These are phyloP conservation scores for Ramphastos sulfuratus DNA, from an alignment of 2,113 vertebrate species.

Conservation along the genomic window DNA sequence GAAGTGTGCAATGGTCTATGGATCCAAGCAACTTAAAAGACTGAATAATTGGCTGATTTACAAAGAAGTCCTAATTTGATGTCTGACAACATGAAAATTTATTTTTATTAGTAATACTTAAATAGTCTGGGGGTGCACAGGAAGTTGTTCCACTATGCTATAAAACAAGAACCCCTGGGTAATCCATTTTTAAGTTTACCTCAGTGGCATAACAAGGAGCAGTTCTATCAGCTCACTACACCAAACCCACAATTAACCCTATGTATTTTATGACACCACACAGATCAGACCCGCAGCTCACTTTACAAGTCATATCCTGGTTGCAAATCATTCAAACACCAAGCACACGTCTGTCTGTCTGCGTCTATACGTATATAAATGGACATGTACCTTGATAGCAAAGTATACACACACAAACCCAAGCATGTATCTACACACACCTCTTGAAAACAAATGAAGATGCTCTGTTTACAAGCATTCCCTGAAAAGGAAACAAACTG, in stretches of 20 bases:
- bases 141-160: not conserved
- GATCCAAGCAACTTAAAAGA: not conserved
- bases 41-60: not conserved
- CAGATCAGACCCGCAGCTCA: not conserved
- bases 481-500: not conserved
- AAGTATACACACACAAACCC: not conserved
- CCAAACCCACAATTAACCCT: not conserved
- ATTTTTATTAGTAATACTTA: not conserved
- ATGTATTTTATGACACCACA: not conserved
- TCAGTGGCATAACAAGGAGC: not conserved
- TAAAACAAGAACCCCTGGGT: not conserved
- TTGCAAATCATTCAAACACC: not conserved
- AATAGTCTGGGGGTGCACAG: not conserved
- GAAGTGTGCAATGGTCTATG: not conserved
- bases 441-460: not conserved
- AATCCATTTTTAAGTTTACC: not conserved
- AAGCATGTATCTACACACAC: not conserved
- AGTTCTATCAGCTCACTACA: not conserved
- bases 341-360: not conserved
- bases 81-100: not conserved
- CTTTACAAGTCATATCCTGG: not conserved
- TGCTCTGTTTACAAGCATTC: not conserved
- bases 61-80: not conserved
- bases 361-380: accelerated
- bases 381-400: not conserved